Conservation (phyloP, 2,113 vertebrate species). For the Vulpes lagopus region DNA sequence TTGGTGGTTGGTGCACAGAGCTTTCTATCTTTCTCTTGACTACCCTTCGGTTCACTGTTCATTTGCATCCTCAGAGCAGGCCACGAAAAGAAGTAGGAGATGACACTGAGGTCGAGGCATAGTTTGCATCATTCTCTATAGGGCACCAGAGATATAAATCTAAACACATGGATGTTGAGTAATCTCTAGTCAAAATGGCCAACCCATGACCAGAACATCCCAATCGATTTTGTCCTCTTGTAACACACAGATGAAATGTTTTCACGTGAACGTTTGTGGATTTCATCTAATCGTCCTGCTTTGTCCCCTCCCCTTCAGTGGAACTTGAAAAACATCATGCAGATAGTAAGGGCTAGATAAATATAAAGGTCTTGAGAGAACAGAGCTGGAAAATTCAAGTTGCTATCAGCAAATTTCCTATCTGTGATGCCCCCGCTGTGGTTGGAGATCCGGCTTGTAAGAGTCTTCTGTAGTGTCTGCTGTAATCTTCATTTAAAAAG, state of each 20-base stretch:
- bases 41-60: neutral
- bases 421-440: neutral
- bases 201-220: neutral
- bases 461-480: neutral
- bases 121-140: neutral
- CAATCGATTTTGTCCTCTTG: neutral
- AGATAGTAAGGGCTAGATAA: neutral
- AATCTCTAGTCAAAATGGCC: neutral
- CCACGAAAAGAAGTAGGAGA: neutral
- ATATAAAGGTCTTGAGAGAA: neutral
- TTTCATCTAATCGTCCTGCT: conserved; percentile 31
- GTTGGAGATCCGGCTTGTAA: neutral
- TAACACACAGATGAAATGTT: neutral
- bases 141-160: neutral
- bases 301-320: neutral
- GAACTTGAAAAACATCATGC: conserved; percentile 38
- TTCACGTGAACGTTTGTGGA: neutral
- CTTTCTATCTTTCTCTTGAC: neutral
- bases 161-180: neutral
- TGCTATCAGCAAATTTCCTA: neutral
- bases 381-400: neutral
- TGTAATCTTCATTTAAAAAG: neutral
- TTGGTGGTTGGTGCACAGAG: neutral
- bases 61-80: neutral
- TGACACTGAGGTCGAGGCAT: neutral